Percentiles rank a stretch among this genome's conserved stretches.
These are phyloP conservation scores for Hanleya hanleyi DNA, from an alignment of 2,888 invertebrate genomes.

Conservation along the genomic window DNA sequence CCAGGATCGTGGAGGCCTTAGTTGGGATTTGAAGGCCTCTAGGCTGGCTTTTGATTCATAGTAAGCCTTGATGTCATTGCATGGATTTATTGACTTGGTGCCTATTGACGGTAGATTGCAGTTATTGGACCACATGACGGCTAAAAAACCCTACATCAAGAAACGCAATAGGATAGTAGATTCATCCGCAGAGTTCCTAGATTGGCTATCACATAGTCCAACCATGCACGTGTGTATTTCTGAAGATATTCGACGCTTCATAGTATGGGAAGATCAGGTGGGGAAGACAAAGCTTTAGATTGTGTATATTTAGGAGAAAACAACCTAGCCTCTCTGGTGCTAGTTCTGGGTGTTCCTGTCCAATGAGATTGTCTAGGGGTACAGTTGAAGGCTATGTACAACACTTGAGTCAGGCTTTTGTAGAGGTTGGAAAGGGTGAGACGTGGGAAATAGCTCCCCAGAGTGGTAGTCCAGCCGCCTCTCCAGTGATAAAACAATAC, in stretches of 20 bases:
- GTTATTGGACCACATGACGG: background rate
- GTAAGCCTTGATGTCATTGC: too few species aligned
- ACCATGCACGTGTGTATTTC: background rate
- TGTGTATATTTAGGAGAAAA: background rate
- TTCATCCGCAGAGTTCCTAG: background rate
- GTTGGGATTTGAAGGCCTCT: background rate
- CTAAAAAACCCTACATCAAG: background rate
- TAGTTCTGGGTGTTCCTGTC: background rate
- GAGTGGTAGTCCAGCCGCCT: too few species aligned
- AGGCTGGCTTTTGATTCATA: background rate
- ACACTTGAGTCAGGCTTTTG: background rate
- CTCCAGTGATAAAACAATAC: too few species aligned
- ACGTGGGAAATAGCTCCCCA: too few species aligned
- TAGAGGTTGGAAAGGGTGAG: too few species aligned
- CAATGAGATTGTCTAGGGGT: background rate
- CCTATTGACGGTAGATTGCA: background rate
- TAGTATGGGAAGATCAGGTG: background rate
- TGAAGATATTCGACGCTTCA: background rate
- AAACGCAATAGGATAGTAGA: background rate
- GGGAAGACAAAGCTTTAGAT: background rate
- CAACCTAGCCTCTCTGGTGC: background rate
- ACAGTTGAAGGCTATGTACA: background rate
- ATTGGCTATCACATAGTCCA: background rate
- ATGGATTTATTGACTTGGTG: background rate
- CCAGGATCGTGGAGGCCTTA: background rate